Evolutionary conservation across 2,113 vertebrate species (phyloP).

Genomic region (Siniperca chuatsi): DNA sequence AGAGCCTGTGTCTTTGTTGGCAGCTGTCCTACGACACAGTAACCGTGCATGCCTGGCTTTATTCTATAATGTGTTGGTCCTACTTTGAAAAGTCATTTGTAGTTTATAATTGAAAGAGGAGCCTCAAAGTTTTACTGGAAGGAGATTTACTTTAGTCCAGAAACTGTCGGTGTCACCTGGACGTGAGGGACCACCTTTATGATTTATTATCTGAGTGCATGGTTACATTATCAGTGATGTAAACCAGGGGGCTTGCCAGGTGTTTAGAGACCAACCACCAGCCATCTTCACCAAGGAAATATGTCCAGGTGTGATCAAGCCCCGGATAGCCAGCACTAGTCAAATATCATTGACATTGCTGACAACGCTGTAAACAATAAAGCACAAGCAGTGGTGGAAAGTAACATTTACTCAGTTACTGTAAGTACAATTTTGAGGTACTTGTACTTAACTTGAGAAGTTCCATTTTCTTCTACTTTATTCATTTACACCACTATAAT

Average conservation of each 20-base stretch:
- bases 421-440: too few relatives aligned
- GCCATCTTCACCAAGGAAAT: background rate
- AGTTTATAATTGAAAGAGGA: conserved; percentile 24
- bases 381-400: background rate
- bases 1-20: conserved; percentile 39
- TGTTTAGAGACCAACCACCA: background rate
- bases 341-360: background rate
- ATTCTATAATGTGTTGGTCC: conserved; percentile 2
- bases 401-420: too few relatives aligned
- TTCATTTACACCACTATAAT: too few relatives aligned
- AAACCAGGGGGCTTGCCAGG: background rate
- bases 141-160: background rate
- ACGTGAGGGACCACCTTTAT: background rate
- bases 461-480: background rate
- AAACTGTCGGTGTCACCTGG: background rate
- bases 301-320: background rate
- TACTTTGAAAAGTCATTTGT: conserved; percentile 23
- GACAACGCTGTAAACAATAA: background rate
- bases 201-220: too few relatives aligned
- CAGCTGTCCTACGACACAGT: background rate
- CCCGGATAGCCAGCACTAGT: background rate
- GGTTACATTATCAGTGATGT: background rate
- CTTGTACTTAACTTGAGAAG: too few relatives aligned
- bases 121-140: conserved; percentile 11
- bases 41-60: conserved; percentile 4